A percentile compares a stretch with the other conserved stretches of the same genome.
Evolutionary conservation across 2,797 vertebrate species (phyloP).

Genomic region (Ciconia nigra): DNA sequence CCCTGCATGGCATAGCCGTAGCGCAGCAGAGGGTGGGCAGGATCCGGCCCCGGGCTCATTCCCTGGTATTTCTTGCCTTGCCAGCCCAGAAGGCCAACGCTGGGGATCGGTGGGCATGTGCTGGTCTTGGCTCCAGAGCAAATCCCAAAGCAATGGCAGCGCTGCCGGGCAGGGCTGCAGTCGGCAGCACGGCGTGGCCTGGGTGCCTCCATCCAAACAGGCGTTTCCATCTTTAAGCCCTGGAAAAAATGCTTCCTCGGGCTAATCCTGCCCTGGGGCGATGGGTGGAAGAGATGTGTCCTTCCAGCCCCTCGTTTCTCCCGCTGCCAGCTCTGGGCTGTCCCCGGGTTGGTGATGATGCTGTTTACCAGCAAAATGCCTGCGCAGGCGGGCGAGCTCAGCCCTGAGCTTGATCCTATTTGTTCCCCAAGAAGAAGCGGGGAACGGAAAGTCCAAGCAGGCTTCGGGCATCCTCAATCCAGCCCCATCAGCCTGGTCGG

Average conservation of each 20-base stretch:
- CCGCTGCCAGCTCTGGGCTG: background rate
- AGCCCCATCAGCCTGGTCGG: no score
- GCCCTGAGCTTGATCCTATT: background rate
- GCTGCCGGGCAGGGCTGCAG: background rate
- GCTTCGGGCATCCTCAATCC: background rate
- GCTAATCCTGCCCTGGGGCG: no score
- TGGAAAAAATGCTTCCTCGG: background rate
- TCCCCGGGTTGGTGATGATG: background rate
- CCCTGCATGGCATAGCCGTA: accelerated
- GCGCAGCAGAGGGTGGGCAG: background rate
- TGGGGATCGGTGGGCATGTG: background rate
- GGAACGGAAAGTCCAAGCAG: background rate
- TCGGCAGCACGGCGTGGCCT: background rate
- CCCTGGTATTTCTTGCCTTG: background rate
- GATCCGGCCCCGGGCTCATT: background rate
- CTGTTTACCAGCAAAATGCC: background rate
- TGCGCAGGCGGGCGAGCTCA: accelerated
- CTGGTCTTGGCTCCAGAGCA: background rate
- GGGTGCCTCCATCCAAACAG: background rate
- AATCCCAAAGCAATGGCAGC: background rate
- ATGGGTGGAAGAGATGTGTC: background rate
- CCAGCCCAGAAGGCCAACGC: background rate
- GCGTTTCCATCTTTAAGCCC: background rate
- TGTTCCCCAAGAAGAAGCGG: accelerated
- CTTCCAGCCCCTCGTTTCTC: background rate